Percentiles rank a stretch among this genome's conserved stretches.
Evolutionary conservation across 2,113 vertebrate species (phyloP).

Genomic region (Pelobates fuscus): DNA sequence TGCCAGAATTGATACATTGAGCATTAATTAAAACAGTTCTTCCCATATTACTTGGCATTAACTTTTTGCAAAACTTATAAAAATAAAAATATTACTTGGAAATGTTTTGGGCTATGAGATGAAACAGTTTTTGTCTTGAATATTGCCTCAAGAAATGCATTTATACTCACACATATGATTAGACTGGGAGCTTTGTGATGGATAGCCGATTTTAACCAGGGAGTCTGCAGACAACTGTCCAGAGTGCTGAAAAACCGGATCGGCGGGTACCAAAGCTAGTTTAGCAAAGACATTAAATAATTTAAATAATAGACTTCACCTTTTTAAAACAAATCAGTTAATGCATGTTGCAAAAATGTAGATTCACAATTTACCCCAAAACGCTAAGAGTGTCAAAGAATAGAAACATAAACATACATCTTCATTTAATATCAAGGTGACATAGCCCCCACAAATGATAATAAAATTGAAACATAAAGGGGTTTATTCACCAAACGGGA

Average conservation of each 20-base stretch:
- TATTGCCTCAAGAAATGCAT: constrained; percentile 46
- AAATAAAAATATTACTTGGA: constrained; percentile 8
- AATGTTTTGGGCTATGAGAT: not conserved
- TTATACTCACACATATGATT: constrained; percentile 51
- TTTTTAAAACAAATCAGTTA: constrained; percentile 25
- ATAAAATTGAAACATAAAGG: not conserved
- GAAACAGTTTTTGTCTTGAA: constrained; percentile 28
- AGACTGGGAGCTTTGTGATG: constrained; percentile 48
- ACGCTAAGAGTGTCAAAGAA: constrained; percentile 3
- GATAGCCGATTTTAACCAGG: constrained; percentile 50
- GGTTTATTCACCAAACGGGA: not conserved
- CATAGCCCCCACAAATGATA: too few species aligned
- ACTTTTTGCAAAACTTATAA: constrained; percentile 11
- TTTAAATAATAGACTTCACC: constrained; percentile 42
- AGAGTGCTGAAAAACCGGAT: constrained; percentile 55
- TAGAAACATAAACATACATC: constrained; percentile 15
- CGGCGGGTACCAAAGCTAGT: constrained; percentile 51
- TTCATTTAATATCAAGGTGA: not conserved
- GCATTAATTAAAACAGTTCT: constrained; percentile 1
- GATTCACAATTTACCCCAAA: constrained; percentile 21
- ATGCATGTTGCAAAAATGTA: constrained; percentile 11
- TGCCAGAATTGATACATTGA: not conserved
- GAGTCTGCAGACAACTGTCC: constrained; percentile 56
- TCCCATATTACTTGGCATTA: not conserved
- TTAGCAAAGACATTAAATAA: constrained; percentile 50